Base-by-base conservation (phyloP, 2,888 invertebrate genomes). In the Lasioglossum lativentre region DNA sequence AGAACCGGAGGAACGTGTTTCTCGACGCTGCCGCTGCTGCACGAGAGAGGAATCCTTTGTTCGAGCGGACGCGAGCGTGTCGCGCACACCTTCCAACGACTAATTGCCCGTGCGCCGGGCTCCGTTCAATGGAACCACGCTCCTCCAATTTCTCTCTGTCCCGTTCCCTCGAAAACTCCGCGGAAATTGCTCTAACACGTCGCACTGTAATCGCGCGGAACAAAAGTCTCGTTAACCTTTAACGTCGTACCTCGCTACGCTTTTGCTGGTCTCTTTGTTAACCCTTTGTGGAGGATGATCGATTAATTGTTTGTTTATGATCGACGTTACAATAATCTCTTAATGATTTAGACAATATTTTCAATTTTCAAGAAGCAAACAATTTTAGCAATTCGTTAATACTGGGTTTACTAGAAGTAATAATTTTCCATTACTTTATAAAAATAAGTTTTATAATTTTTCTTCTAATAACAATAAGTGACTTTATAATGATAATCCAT, bases 31-130 rank as follows among this genome's bases (percentile, higher is more conserved):
- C 27, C n/a, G 27, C 1, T 2, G 59, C 27, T 27, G 59, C 59
- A 27, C 68, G 38, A 89, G 88, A 91, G 88, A 91, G 87, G 88
- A 90, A 85, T 89, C 83, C 92, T 92, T 92, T 92, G 92, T 92
- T 91, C 84, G 88, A 87, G 71, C 83, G 81, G 71, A 73, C 83
- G 45, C 78, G 77, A 78, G 59, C 72, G 76, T 73, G 80, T 83
- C 80, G 80, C 34, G 56, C 70, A 71, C 86, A 77, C 87, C 83
- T 84, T 78, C 79, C 76, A 42, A n/a, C 34, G 56, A 34, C 63
- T 72, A 75, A 80, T 86, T 71, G 80, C 78, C 14, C 78, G 19
- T 34, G 30, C 66, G 8, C 66, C 66, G 34, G 14, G 19, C 66
- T 8, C 30, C 66, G 66, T 34, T 66, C 66, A 30, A 66, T 66